Percentiles rank a stretch among this genome's conserved stretches.
These are phyloP conservation scores for Rhopalosiphum padi DNA, from an alignment of 1,140 invertebrate genomes.

Conservation along the genomic window DNA sequence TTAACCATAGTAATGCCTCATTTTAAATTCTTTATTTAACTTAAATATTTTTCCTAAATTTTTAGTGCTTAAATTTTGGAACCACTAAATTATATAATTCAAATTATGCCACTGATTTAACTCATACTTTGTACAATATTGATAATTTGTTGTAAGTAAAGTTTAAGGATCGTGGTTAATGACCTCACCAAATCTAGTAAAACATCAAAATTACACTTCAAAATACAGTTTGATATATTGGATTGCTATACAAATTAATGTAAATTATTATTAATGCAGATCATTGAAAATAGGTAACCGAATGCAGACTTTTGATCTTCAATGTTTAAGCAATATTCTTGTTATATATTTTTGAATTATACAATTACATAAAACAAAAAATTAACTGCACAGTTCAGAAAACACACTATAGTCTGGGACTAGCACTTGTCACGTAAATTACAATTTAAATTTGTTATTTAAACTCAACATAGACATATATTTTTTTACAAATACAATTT, in stretches of 20 bases:
- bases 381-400: not conserved
- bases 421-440: not conserved
- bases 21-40: too few species aligned
- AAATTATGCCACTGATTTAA: too few species aligned
- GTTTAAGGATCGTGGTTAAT: not conserved
- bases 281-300: not conserved
- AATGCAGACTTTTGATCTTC: not conserved
- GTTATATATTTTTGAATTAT: not conserved
- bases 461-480: not conserved
- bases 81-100: too few species aligned
- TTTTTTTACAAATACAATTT: slow-evolving; percentile 1
- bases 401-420: not conserved
- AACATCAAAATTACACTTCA: not conserved
- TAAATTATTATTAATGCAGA: not conserved
- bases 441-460: not conserved
- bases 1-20: too few species aligned
- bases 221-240: not conserved
- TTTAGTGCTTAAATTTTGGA: too few species aligned
- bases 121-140: too few species aligned
- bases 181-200: not conserved
- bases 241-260: not conserved
- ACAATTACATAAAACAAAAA: not conserved
- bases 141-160: not conserved
- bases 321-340: not conserved
- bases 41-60: too few species aligned